These are phyloP conservation scores for Bufotes viridis DNA, from an alignment of 2,797 vertebrate genomes.

Conservation along the genomic window DNA sequence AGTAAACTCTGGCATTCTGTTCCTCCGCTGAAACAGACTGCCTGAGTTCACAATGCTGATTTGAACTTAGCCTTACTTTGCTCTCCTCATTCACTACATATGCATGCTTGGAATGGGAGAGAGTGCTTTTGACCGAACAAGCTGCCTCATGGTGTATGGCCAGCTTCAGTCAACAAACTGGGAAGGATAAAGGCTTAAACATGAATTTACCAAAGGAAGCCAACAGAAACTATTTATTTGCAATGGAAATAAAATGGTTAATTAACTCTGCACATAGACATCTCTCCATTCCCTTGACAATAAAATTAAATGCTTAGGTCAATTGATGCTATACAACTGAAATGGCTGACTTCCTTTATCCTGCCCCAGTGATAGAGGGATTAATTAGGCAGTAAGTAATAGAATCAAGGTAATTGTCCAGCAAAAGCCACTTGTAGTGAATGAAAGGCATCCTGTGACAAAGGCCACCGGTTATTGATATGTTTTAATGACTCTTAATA, in stretches of 20 bases:
- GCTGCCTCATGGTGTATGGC: too few relatives aligned
- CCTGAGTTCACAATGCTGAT: too few relatives aligned
- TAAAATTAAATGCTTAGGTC: slow-evolving; percentile 48
- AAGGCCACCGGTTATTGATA: slow-evolving; percentile 26
- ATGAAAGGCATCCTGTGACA: slow-evolving; percentile 19
- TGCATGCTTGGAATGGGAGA: too few relatives aligned
- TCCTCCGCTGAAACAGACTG: too few relatives aligned
- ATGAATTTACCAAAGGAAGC: background rate
- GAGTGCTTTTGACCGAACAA: too few relatives aligned
- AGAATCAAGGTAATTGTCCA: slow-evolving; percentile 59
- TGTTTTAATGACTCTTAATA: slow-evolving; percentile 48
- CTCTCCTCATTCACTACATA: too few relatives aligned
- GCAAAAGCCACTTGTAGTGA: slow-evolving; percentile 30
- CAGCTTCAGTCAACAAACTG: background rate
- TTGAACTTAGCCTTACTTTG: too few relatives aligned
- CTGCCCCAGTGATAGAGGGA: slow-evolving; percentile 50
- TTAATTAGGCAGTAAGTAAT: slow-evolving; percentile 56
- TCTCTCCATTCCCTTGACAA: slow-evolving; percentile 31
- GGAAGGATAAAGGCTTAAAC: background rate
- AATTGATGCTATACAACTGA: slow-evolving; percentile 49
- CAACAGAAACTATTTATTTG: slow-evolving; percentile 34
- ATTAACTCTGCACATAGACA: slow-evolving; percentile 45
- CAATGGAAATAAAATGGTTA: slow-evolving; percentile 52
- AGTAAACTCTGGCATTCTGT: too few relatives aligned
- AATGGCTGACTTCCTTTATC: slow-evolving; percentile 42